Conservation (phyloP, 2,888 invertebrate genomes). For the Minunthozetes semirufus region DNA sequence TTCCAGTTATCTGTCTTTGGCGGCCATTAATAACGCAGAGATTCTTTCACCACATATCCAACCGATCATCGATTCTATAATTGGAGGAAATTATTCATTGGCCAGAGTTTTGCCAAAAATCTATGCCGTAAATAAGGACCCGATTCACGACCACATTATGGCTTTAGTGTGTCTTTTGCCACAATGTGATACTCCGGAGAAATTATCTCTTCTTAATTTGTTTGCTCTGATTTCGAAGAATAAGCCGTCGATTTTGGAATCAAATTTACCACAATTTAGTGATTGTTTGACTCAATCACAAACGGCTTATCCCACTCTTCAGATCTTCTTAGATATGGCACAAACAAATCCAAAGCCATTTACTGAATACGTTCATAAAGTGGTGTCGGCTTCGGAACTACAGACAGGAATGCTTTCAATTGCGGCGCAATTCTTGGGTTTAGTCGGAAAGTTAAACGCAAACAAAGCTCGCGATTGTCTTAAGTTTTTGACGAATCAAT, state of each 20-base stretch:
- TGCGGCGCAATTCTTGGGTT: constrained; percentile 48
- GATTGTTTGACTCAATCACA: constrained; percentile 62
- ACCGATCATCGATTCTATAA: constrained; percentile 80
- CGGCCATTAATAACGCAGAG: constrained; percentile 81
- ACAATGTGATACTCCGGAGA: constrained; percentile 76
- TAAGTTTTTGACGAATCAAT: constrained; percentile 69
- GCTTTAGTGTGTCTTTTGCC: constrained; percentile 67
- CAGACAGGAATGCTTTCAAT: constrained; percentile 46
- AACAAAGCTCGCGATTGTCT: constrained; percentile 72
- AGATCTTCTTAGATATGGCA: constrained; percentile 68
- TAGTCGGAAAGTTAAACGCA: constrained; percentile 49
- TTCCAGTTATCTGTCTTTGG: constrained; percentile 82
- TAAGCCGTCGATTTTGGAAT: constrained; percentile 69
- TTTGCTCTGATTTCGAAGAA: constrained; percentile 74
- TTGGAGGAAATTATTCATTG: constrained; percentile 78
- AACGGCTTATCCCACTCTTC: constrained; percentile 60
- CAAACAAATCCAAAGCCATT: constrained; percentile 63
- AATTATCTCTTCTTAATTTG: constrained; percentile 71
- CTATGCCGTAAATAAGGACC: constrained; percentile 77
- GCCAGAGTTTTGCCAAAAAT: constrained; percentile 82
- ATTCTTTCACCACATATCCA: constrained; percentile 78
- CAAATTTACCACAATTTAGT: constrained; percentile 71
- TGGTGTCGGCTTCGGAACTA: constrained; percentile 51
- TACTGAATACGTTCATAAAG: constrained; percentile 61
- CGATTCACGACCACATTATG: constrained; percentile 74